A percentile compares a stretch with the other conserved stretches of the same genome.
These are phyloP conservation scores for Bursaphelenchus okinawaensis DNA, from an alignment of 2,888 invertebrate genomes.

Conservation along the genomic window DNA sequence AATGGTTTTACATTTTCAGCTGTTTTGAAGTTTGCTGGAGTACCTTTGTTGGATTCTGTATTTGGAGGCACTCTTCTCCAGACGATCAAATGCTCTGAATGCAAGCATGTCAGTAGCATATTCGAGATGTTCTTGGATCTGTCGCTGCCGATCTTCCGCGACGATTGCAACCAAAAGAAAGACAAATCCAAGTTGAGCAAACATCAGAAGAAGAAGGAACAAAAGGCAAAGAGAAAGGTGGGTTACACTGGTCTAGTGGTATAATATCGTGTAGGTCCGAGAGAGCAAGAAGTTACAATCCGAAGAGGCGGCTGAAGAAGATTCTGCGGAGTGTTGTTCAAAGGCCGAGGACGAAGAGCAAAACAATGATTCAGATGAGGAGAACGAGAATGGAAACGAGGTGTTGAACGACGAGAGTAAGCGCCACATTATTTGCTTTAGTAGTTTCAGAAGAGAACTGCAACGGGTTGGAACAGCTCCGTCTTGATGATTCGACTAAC, in stretches of 20 bases:
- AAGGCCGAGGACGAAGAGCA: conserved; percentile 4
- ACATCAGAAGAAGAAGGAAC: conserved; percentile 24
- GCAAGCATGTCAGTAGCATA: conserved; percentile 69
- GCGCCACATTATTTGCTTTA: no score
- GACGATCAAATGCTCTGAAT: conserved; percentile 78
- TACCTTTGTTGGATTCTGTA: conserved; percentile 71
- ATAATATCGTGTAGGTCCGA: neutral
- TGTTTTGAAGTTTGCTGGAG: conserved; percentile 58
- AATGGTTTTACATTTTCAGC: conserved; percentile 45
- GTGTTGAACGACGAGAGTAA: neutral
- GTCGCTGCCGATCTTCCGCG: conserved; percentile 66
- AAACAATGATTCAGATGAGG: neutral
- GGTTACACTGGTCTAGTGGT: neutral
- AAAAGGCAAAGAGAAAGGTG: conserved; percentile 15
- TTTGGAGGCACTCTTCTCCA: conserved; percentile 89
- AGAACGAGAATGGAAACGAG: neutral
- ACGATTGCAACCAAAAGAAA: conserved; percentile 53
- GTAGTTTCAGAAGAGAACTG: no score
- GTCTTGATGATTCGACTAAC: neutral
- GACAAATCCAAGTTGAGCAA: conserved; percentile 30
- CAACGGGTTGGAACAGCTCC: no score
- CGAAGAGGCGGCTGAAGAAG: no score
- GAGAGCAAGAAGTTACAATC: conserved; percentile 6
- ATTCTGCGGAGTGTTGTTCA: neutral
- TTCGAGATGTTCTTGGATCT: conserved; percentile 90